Conservation (phyloP, 2,888 invertebrate species). For the Drosophila melanosoma region DNA sequence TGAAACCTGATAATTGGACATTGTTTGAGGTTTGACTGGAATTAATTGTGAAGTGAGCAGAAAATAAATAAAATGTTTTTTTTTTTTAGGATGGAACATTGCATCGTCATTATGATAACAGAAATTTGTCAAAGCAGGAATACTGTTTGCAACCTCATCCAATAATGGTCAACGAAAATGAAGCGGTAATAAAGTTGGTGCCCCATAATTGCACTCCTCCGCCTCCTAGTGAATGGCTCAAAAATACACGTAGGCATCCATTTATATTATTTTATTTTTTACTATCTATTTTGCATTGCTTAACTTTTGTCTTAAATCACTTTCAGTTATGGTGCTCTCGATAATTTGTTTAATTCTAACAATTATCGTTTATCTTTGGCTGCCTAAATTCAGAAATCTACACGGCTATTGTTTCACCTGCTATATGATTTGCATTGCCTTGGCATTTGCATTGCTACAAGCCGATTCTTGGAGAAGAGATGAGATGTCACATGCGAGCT, state of each 20-base stretch:
- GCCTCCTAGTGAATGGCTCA: neutral
- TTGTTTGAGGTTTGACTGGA: constrained; percentile 34
- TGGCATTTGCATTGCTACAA: constrained; percentile 12
- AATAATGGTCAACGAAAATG: rapidly evolving
- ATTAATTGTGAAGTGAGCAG: no score
- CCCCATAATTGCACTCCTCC: constrained; percentile 27
- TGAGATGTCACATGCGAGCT: rapidly evolving
- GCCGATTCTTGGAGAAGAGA: neutral
- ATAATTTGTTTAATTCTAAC: constrained; percentile 89
- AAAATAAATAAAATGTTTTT: neutral
- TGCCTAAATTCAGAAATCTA: constrained; percentile 23
- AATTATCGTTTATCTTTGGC: constrained; percentile 81
- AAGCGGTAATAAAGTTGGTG: constrained; percentile 4
- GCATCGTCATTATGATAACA: neutral
- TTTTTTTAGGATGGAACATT: constrained; percentile 38
- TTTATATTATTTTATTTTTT: no score
- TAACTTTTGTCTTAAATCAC: neutral
- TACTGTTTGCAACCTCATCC: constrained; percentile 50
- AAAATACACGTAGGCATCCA: constrained; percentile 14
- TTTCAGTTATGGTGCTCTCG: constrained; percentile 89
- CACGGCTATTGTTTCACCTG: constrained; percentile 34
- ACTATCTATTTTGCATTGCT: neutral
- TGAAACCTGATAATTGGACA: constrained; percentile 34
- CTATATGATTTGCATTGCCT: constrained; percentile 32
- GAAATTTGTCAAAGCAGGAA: constrained; percentile 17